A percentile compares a stretch with the other conserved stretches of the same genome.
Evolutionary conservation across 1,140 invertebrate genomes (phyloP).

Genomic region (Drosophila pruinosa): DNA sequence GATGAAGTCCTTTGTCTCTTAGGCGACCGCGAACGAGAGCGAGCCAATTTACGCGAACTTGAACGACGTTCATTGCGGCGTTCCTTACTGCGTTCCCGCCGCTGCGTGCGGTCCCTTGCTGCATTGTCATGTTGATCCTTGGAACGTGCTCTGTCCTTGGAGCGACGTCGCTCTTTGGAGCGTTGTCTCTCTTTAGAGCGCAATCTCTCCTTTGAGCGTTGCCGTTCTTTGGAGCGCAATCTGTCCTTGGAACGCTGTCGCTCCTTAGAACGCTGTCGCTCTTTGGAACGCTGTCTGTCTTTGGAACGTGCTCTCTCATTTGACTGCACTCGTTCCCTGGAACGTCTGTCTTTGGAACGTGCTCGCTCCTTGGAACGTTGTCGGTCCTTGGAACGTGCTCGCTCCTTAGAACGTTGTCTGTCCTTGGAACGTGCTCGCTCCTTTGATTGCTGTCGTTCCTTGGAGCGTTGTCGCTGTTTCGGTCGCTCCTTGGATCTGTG

Average conservation of each 20-base stretch:
- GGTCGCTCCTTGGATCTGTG: conserved; percentile 33
- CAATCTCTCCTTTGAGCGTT: background rate
- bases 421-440: conserved; percentile 35
- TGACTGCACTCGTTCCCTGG: conserved; percentile 22
- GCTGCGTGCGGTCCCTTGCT: background rate
- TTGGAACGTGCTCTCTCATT: background rate
- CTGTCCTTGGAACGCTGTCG: background rate
- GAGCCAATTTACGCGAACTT: conserved; percentile 34
- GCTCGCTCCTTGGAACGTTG: conserved; percentile 15
- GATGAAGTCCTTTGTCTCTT: conserved; percentile 17
- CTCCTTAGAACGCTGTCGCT: background rate
- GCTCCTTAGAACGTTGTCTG: conserved; percentile 29
- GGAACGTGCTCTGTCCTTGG: conserved; percentile 13
- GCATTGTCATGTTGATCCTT: conserved; percentile 2
- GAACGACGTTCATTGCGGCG: conserved; percentile 22
- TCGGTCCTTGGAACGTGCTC: conserved; percentile 20
- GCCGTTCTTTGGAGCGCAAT: conserved; percentile 5
- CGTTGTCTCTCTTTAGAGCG: conserved; percentile 13
- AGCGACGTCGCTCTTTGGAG: conserved; percentile 5
- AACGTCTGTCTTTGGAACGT: conserved; percentile 3
- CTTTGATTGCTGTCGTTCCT: conserved; percentile 27
- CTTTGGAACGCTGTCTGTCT: conserved; percentile 18
- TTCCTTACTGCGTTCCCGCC: background rate
- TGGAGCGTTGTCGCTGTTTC: conserved; percentile 15
- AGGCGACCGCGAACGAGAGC: conserved; percentile 18